A percentile compares a stretch with the other conserved stretches of the same genome.
Evolutionary conservation across 2,113 vertebrate species (phyloP).

Genomic region (Coracopsis vasa): DNA sequence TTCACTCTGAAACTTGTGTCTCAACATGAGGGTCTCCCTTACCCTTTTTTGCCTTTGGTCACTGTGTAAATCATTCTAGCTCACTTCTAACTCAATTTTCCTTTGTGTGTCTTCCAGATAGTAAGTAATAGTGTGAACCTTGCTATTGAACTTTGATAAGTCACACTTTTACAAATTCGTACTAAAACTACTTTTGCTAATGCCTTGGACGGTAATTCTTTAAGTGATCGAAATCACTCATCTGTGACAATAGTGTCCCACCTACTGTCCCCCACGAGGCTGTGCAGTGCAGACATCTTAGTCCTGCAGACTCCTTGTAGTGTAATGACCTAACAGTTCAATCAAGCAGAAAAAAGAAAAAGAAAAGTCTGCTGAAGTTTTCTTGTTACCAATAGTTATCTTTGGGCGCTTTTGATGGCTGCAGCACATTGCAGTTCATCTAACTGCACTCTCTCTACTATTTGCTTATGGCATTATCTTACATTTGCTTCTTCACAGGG

Average conservation of each 20-base stretch:
- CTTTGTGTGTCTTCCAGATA: neutral
- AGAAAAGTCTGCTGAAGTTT: neutral
- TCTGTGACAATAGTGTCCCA: neutral
- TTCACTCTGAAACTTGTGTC: neutral
- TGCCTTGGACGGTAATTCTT: neutral
- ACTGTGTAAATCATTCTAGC: neutral
- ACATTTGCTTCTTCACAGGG: neutral
- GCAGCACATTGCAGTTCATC: neutral
- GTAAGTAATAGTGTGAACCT: neutral
- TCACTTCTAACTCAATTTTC: neutral
- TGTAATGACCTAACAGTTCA: neutral
- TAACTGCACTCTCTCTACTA: neutral
- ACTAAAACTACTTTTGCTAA: neutral
- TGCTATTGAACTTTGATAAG: neutral
- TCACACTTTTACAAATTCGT: neutral
- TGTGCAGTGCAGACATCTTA: neutral
- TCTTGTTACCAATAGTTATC: neutral
- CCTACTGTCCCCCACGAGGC: neutral
- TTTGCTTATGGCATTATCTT: constrained; percentile 31
- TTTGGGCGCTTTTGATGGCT: neutral
- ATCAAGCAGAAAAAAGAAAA: neutral
- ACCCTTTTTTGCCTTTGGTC: neutral
- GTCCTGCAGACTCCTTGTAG: neutral
- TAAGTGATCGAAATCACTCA: neutral
- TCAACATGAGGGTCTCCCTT: neutral